These are phyloP conservation scores for Brachyptera putata DNA, from an alignment of 2,888 invertebrate species.

Conservation along the genomic window DNA sequence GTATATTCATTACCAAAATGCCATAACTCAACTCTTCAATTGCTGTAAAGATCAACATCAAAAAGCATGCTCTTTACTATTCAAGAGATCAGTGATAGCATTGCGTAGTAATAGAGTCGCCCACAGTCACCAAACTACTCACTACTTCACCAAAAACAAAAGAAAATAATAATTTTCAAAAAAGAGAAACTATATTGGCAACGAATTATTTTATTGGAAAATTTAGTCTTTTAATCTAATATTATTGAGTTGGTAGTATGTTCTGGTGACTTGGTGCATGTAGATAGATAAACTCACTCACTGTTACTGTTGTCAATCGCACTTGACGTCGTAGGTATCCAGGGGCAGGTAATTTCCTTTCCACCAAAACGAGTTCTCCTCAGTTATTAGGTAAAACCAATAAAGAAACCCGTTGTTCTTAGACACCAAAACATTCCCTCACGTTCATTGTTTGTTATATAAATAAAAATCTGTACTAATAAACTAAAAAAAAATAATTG, in stretches of 20 bases:
- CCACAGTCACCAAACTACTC: neutral
- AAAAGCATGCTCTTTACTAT: neutral
- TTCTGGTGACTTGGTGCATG: slow-evolving; percentile 2
- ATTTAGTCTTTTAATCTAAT: neutral
- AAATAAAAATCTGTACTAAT: slow-evolving; percentile 29
- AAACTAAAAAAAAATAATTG: slow-evolving; percentile 32
- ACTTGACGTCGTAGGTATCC: slow-evolving; percentile 20
- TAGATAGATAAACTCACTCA: slow-evolving; percentile 19
- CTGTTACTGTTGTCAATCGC: slow-evolving; percentile 28
- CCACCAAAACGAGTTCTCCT: slow-evolving; percentile 9
- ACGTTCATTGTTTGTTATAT: slow-evolving; percentile 28
- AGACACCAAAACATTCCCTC: slow-evolving; percentile 19
- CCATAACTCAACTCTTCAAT: neutral
- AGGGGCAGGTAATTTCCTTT: neutral
- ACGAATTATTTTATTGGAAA: slow-evolving; percentile 2
- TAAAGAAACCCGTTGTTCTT: slow-evolving; percentile 14
- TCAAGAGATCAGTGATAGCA: neutral
- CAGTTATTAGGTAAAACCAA: slow-evolving; percentile 3
- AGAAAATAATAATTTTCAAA: neutral
- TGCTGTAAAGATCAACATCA: neutral
- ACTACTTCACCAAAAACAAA: neutral
- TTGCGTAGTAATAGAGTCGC: slow-evolving; percentile 6
- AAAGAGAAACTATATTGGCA: too few species aligned
- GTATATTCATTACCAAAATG: slow-evolving; percentile 4
- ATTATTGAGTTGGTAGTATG: slow-evolving; percentile 5